Conservation (phyloP, 1,140 invertebrate genomes). For the Caerostris darwini region DNA sequence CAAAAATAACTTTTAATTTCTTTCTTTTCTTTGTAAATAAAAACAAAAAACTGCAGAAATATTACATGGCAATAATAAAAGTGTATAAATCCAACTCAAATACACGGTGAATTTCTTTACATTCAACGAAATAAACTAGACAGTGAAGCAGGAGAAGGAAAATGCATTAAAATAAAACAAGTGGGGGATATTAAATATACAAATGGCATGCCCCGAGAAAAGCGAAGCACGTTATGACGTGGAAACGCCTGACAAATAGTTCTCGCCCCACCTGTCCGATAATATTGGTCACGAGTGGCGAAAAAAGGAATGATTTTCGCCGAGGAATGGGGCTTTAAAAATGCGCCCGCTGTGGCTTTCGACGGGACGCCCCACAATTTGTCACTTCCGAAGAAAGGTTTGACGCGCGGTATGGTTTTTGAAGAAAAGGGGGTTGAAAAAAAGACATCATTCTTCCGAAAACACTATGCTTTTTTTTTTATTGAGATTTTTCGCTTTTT, state of each 20-base stretch:
- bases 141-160: background rate
- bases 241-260: conserved; percentile 61
- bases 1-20: too few species aligned
- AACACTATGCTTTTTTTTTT: background rate
- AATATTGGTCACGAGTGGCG: conserved; percentile 48
- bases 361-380: conserved; percentile 37
- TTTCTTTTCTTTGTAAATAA: too few species aligned
- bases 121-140: background rate
- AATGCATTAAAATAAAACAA: conserved; percentile 18
- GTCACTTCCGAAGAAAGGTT: conserved; percentile 55
- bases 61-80: too few species aligned
- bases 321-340: conserved; percentile 41
- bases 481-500: conserved; percentile 2
- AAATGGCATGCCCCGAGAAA: conserved; percentile 26
- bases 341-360: conserved; percentile 62
- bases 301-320: conserved; percentile 39
- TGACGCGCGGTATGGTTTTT: conserved; percentile 50
- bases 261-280: conserved; percentile 12
- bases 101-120: too few species aligned
- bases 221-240: background rate
- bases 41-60: too few species aligned
- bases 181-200: conserved; percentile 38
- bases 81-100: too few species aligned
- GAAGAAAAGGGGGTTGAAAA: background rate
- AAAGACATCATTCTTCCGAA: background rate